Base-by-base conservation (phyloP, 2,888 invertebrate species). In the Andrena bicolor region DNA sequence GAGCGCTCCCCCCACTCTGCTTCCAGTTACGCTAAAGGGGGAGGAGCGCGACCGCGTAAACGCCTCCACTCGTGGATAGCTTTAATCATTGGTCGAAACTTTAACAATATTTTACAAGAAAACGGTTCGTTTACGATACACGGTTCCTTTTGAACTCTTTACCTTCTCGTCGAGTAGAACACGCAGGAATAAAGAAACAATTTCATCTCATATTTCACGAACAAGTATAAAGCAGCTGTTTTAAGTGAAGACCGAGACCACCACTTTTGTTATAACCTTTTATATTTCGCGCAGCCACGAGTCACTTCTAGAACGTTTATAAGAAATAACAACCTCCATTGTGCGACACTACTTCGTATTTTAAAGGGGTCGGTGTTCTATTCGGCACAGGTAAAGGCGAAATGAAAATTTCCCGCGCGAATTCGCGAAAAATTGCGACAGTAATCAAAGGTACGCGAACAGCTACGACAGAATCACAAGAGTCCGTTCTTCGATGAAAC, bases 401-500 rank as follows among this genome's bases (percentile, higher is more conserved):
- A 35, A 49, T 30, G 53, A 32, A n/a, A 35, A 35, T 23, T 8
- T n/a, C 10, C 35, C 3, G 16, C 8, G 1, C 10, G 48, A 56
- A 30, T 10, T 28, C 13, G n/a, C 6, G 10, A 60, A 48, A 61
- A 41, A 6, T 20, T n/a, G 35, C 10, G 60, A 70, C 20, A n/a
- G 8, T 60, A 70, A 60, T 60, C 13, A 60, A 41, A 49, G 49
- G 30, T 70, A 49, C 73, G 64, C 74, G 53, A 49, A 35, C 32
- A 76, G 65, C 76, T 51, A 69, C 70, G 70, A 77, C 60, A 71
- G 64, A 69, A 73, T 51, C 63, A 69, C 78, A 83, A 76, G 74
- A 63, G 35, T 66, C 56, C 4, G 68, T 80, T 68, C 30, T 64
- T 75, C 78, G 83, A 83, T 83, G 83, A 75, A 80, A 82, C 72